Conservation (phyloP, 2,888 invertebrate genomes). For the Temnothorax unifasciatus region DNA sequence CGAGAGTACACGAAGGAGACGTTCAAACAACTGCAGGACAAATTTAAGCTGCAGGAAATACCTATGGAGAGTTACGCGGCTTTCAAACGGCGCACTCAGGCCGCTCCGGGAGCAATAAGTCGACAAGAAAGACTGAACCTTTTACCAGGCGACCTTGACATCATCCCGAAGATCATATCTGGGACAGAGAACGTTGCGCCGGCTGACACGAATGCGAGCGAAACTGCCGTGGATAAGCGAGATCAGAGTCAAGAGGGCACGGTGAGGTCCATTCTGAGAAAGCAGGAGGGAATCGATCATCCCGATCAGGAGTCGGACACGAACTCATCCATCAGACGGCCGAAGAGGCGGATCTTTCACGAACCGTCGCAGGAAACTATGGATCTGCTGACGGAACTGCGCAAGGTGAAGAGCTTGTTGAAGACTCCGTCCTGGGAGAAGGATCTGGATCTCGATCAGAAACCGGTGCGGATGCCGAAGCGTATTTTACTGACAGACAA, state of each 20-base stretch:
- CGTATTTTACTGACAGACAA: conserved; percentile 83
- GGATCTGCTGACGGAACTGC: conserved; percentile 82
- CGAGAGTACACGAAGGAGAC: conserved; percentile 75
- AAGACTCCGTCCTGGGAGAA: conserved; percentile 82
- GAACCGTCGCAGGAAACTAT: conserved; percentile 85
- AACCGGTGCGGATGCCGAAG: conserved; percentile 78
- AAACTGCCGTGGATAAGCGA: conserved; percentile 37
- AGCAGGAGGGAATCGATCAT: conserved; percentile 82
- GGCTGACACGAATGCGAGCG: not conserved
- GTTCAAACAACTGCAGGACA: conserved; percentile 81
- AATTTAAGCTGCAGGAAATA: conserved; percentile 80
- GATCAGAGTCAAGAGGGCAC: conserved; percentile 60
- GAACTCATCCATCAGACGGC: conserved; percentile 72
- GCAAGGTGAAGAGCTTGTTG: conserved; percentile 82
- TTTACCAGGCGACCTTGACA: conserved; percentile 25
- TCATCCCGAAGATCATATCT: not conserved
- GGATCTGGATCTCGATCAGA: conserved; percentile 76
- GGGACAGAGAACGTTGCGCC: not conserved
- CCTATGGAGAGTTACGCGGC: conserved; percentile 82
- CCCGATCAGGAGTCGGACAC: conserved; percentile 78
- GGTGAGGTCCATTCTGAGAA: conserved; percentile 80
- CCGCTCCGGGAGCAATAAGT: conserved; percentile 66
- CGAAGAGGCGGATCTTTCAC: conserved; percentile 79
- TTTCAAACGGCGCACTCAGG: conserved; percentile 81
- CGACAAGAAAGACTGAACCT: conserved; percentile 57